Evolutionary conservation across 2,888 invertebrate species (phyloP).

Genomic region (Microplitis manilae): DNA sequence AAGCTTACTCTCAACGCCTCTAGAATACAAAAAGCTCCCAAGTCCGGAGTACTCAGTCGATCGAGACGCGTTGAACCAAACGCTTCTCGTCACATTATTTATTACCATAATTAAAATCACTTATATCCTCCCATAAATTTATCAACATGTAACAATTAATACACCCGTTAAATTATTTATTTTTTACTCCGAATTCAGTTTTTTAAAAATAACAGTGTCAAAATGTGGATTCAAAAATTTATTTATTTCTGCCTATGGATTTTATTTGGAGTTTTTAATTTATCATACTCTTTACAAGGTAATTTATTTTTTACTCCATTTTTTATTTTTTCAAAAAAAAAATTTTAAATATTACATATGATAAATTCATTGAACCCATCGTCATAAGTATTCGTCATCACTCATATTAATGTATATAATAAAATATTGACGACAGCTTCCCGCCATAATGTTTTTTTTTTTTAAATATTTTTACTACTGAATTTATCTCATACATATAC

Average conservation of each 20-base stretch:
- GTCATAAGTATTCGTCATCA: slow-evolving; percentile 47
- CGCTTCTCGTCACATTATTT: slow-evolving; percentile 17
- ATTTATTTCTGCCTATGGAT: slow-evolving; percentile 43
- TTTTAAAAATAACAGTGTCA: slow-evolving; percentile 20
- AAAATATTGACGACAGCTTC: slow-evolving; percentile 60
- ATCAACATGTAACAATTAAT: slow-evolving; percentile 7
- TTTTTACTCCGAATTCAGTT: slow-evolving; percentile 18
- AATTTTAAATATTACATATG: neutral
- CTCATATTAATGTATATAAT: slow-evolving; percentile 46
- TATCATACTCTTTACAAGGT: slow-evolving; percentile 57
- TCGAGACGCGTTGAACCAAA: slow-evolving; percentile 52
- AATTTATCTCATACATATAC: slow-evolving; percentile 23
- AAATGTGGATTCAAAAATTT: slow-evolving; percentile 51
- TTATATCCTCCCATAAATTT: neutral
- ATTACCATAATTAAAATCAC: neutral
- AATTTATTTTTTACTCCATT: slow-evolving; percentile 34
- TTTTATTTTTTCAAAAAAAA: neutral
- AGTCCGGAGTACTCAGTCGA: slow-evolving; percentile 56
- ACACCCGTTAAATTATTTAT: slow-evolving; percentile 3
- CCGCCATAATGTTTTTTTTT: slow-evolving; percentile 58
- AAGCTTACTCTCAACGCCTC: neutral
- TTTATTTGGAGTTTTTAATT: slow-evolving; percentile 48
- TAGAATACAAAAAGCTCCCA: slow-evolving; percentile 29
- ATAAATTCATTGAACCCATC: slow-evolving; percentile 60
- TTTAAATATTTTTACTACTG: slow-evolving; percentile 29